Evolutionary conservation across 2,113 vertebrate genomes (phyloP).

Genomic region (Danio rerio): GRCz12tu NC_133177.1:31582001-31582500

Average conservation of each 20-base stretch:
- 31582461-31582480: slow-evolving; percentile 39
- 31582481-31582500: slow-evolving; percentile 52
- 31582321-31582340: slow-evolving; percentile 41
- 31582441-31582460: slow-evolving; percentile 25
- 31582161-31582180: neutral
- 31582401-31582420: slow-evolving; percentile 36
- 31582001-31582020: slow-evolving; percentile 14
- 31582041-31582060: slow-evolving; percentile 28
- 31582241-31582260: slow-evolving; percentile 34
- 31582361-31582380: slow-evolving; percentile 47
- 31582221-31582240: slow-evolving; percentile 37
- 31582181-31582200: slow-evolving; percentile 39
- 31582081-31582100: slow-evolving; percentile 9
- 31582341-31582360: slow-evolving; percentile 29
- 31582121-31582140: neutral
- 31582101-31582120: slow-evolving; percentile 18
- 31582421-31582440: slow-evolving; percentile 51
- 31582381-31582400: slow-evolving; percentile 38
- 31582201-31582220: slow-evolving; percentile 32
- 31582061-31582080: slow-evolving; percentile 1
- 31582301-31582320: neutral
- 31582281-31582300: slow-evolving; percentile 31
- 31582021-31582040: slow-evolving; percentile 28
- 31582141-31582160: slow-evolving; percentile 32
- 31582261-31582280: slow-evolving; percentile 32